These are phyloP conservation scores for Megalonaias nervosa DNA, from an alignment of 1,140 invertebrate genomes.

Conservation along the genomic window DNA sequence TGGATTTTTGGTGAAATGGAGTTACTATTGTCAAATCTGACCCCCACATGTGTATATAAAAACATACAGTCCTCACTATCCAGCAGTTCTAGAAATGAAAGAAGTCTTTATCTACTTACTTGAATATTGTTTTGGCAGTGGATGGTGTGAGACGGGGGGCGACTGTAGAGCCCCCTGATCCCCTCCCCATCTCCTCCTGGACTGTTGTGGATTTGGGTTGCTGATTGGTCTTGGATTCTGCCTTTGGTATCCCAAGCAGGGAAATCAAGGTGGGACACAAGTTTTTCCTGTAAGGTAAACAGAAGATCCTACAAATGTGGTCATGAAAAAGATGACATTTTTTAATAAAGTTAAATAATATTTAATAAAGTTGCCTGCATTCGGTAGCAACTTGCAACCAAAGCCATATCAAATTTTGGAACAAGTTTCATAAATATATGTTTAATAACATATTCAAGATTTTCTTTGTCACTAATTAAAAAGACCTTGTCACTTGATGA, in stretches of 20 bases:
- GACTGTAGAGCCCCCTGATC: constrained; percentile 81
- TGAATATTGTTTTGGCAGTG: constrained; percentile 89
- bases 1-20: too few species aligned
- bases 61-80: not conserved
- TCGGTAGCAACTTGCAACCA: too few species aligned
- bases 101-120: constrained; percentile 72
- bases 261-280: constrained; percentile 91
- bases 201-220: constrained; percentile 60
- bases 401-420: too few species aligned
- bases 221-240: constrained; percentile 78
- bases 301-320: not conserved
- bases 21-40: too few species aligned
- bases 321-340: not conserved
- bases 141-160: constrained; percentile 83
- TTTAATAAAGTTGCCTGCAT: too few species aligned
- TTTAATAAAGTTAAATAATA: too few species aligned
- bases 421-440: too few species aligned
- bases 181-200: constrained; percentile 74
- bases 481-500: too few species aligned
- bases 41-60: not conserved
- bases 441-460: too few species aligned
- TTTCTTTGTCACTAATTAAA: too few species aligned
- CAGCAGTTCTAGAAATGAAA: not conserved
- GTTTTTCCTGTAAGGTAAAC: constrained; percentile 80
- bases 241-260: constrained; percentile 85